phyloP scores from a whole-genome alignment of 2,113 vertebrate genomes.

The Toxotes jaculatrix region DNA sequence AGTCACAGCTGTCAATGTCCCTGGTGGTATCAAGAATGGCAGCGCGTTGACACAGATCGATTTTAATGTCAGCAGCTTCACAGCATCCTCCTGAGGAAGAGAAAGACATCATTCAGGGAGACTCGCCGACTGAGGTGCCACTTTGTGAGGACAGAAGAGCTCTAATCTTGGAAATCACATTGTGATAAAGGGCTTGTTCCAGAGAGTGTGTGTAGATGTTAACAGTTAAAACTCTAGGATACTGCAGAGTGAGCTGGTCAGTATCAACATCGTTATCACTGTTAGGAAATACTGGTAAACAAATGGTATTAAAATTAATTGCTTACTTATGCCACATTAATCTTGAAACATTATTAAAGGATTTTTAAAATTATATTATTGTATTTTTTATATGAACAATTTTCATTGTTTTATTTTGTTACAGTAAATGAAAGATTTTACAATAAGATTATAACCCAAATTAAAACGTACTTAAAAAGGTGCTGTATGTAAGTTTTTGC shows the following conservation, averaged over 20 bases:
- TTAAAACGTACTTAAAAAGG: too few species aligned
- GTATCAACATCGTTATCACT: too few species aligned
- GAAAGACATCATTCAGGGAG: slow-evolving; percentile 1
- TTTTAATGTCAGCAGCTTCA: slow-evolving; percentile 74
- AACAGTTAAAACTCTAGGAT: not conserved
- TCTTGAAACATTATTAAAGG: not conserved
- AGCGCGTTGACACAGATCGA: slow-evolving; percentile 77
- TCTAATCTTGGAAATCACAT: slow-evolving; percentile 20
- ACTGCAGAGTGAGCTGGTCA: not conserved
- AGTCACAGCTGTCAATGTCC: slow-evolving; percentile 32
- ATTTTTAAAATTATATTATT: not conserved
- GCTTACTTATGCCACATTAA: not conserved
- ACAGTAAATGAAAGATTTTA: too few species aligned
- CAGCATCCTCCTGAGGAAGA: slow-evolving; percentile 32
- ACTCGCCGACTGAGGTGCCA: slow-evolving; percentile 29
- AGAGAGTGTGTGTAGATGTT: not conserved
- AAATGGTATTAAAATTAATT: not conserved
- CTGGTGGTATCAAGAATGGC: slow-evolving; percentile 43
- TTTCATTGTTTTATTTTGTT: too few species aligned
- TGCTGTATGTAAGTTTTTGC: too few species aligned
- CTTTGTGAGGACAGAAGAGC: slow-evolving; percentile 33
- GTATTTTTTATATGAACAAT: too few species aligned
- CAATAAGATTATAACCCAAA: too few species aligned
- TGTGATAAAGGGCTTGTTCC: not conserved
- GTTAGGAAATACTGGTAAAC: not conserved